Evolutionary conservation across 1,140 invertebrate species (phyloP).

Genomic region (Atta colombica): DNA sequence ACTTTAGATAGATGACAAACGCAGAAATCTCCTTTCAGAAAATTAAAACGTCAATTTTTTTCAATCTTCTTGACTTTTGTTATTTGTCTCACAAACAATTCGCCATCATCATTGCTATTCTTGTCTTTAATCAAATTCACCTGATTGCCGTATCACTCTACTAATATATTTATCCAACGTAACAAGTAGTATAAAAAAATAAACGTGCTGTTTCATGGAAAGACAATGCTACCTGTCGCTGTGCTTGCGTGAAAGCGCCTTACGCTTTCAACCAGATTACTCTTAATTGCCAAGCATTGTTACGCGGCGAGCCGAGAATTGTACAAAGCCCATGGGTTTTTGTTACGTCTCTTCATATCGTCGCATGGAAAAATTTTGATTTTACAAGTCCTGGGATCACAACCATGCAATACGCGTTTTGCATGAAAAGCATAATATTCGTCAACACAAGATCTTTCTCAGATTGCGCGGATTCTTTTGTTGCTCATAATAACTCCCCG

Average conservation of each 20-base stretch:
- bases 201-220: background rate
- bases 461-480: background rate
- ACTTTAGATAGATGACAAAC: background rate
- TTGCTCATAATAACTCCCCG: background rate
- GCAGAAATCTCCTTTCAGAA: background rate
- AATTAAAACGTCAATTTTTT: background rate
- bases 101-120: background rate
- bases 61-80: background rate
- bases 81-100: background rate
- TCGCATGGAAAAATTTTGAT: background rate
- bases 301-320: slow-evolving; percentile 6
- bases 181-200: background rate
- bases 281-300: slow-evolving; percentile 40
- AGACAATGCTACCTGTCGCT: background rate
- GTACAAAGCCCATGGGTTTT: background rate
- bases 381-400: background rate
- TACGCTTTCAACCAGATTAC: slow-evolving; percentile 7
- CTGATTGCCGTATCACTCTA: background rate
- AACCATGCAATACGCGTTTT: background rate
- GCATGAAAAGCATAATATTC: slow-evolving; percentile 13
- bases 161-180: background rate
- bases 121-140: background rate
- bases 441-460: background rate
- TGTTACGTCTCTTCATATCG: background rate
- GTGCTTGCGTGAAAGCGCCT: background rate